phyloP scores from a whole-genome alignment of 2,797 vertebrate species.

The Dermochelys coriacea region DNA sequence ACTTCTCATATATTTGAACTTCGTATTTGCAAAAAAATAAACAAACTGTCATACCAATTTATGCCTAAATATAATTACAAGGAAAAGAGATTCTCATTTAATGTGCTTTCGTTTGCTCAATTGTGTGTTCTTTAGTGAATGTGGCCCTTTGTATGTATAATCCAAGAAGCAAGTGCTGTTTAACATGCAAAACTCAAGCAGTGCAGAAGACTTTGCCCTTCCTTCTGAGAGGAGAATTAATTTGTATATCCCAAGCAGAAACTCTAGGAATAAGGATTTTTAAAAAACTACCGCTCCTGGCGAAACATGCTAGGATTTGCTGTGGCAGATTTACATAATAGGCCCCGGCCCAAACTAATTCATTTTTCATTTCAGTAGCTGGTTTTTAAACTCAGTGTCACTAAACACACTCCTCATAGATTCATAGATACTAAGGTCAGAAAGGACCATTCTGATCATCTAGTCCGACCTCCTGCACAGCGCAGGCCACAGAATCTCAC shows the following conservation, averaged over 20 bases:
- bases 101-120: conserved; percentile 69
- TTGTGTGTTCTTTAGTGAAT: conserved; percentile 56
- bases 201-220: conserved; percentile 58
- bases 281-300: conserved; percentile 4
- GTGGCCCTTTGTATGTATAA: conserved; percentile 58
- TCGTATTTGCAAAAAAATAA: conserved; percentile 61
- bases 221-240: conserved; percentile 61
- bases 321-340: neutral
- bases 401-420: too few species aligned
- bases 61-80: conserved; percentile 52
- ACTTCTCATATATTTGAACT: conserved; percentile 19
- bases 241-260: conserved; percentile 38
- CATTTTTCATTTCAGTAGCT: neutral
- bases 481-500: too few species aligned
- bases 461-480: too few species aligned
- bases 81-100: conserved; percentile 68
- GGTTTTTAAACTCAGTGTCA: neutral
- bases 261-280: conserved; percentile 9
- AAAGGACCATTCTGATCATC: too few species aligned
- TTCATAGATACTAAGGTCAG: too few species aligned
- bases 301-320: neutral
- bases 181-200: conserved; percentile 40
- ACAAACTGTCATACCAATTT: conserved; percentile 45
- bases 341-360: neutral
- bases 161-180: neutral